These are phyloP conservation scores for Leptura quadrifasciata DNA, from an alignment of 2,888 invertebrate species.

Conservation along the genomic window DNA sequence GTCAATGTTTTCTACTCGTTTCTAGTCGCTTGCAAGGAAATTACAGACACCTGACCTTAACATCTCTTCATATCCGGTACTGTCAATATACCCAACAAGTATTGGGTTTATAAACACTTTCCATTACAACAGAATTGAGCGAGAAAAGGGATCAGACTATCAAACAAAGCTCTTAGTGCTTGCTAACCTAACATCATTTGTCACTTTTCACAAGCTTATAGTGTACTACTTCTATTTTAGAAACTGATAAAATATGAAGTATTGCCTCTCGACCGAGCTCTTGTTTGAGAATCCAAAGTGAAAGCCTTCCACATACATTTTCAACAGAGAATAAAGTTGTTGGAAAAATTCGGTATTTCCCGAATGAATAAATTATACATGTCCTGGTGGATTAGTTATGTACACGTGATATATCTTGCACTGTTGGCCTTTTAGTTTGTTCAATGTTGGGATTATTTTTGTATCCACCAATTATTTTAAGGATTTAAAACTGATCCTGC, in stretches of 20 bases:
- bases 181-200: constrained; percentile 42
- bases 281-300: constrained; percentile 21
- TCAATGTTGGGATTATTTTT: constrained; percentile 39
- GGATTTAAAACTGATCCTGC: constrained; percentile 32
- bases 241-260: constrained; percentile 39
- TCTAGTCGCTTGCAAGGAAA: constrained; percentile 27
- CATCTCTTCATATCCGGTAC: constrained; percentile 53
- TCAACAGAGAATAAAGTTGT: constrained; percentile 23
- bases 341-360: constrained; percentile 30
- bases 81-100: constrained; percentile 50
- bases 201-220: constrained; percentile 34
- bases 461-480: constrained; percentile 42
- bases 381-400: constrained; percentile 31
- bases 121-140: constrained; percentile 37
- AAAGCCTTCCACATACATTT: constrained; percentile 22
- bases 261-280: constrained; percentile 13
- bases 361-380: constrained; percentile 39
- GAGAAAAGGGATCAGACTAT: constrained; percentile 41
- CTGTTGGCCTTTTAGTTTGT: constrained; percentile 40
- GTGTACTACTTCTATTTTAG: constrained; percentile 38
- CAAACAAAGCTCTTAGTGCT: constrained; percentile 43
- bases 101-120: constrained; percentile 39
- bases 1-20: constrained; percentile 14
- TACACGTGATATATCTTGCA: constrained; percentile 40
- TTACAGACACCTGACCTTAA: constrained; percentile 52